phyloP scores from a whole-genome alignment of 2,797 vertebrate species.

The Pseudotriccus pelzelni region DNA sequence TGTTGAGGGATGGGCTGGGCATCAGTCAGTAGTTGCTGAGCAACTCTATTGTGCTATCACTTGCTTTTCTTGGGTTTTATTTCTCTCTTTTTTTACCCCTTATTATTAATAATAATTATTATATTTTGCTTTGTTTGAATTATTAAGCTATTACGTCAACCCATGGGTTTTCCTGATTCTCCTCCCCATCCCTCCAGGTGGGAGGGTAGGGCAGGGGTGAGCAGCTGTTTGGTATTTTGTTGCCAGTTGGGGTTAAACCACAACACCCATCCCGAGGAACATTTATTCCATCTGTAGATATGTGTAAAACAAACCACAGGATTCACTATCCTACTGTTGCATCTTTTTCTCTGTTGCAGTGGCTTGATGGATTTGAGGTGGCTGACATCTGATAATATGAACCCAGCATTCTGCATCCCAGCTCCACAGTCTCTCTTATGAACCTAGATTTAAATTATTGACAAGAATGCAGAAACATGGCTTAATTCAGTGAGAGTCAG shows the following conservation, averaged over 20 bases:
- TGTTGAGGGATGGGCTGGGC: not conserved
- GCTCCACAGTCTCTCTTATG: not conserved
- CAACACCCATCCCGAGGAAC: not conserved
- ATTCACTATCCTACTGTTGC: not conserved
- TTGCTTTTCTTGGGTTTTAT: not conserved
- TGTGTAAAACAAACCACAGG: not conserved
- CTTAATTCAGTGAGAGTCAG: not conserved
- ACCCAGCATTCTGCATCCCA: not conserved
- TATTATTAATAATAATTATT: not conserved
- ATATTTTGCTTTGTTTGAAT: not conserved
- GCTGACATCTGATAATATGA: not conserved
- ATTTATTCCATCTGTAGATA: not conserved
- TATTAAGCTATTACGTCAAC: not conserved
- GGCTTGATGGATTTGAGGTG: not conserved
- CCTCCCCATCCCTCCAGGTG: not conserved
- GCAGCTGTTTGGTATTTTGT: not conserved
- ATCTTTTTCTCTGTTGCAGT: not conserved
- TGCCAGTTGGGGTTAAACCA: not conserved
- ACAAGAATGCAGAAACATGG: not conserved
- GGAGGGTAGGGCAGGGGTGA: rapidly evolving
- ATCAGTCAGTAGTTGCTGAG: not conserved
- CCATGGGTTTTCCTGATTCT: not conserved
- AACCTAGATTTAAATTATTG: not conserved
- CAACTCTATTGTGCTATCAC: not conserved
- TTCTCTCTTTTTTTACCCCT: not conserved